A percentile compares a stretch with the other conserved stretches of the same genome.
Evolutionary conservation across 2,113 vertebrate species (phyloP).

Genomic region (Verasper variegatus): DNA sequence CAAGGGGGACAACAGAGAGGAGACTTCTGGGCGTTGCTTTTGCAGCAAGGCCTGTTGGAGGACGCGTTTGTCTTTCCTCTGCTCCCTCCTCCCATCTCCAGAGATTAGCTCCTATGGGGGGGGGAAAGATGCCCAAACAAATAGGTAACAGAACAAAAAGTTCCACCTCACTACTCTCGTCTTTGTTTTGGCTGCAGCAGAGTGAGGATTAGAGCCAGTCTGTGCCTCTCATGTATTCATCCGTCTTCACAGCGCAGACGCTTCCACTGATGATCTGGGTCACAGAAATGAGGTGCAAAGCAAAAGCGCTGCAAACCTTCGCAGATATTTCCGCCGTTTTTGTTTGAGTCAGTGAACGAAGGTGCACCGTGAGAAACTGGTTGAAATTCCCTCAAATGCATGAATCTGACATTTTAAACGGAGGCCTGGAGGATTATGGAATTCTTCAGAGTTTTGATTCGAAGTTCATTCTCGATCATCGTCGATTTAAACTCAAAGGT

Average conservation of each 20-base stretch:
- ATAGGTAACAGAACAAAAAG: slow-evolving; percentile 13
- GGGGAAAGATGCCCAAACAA: background rate
- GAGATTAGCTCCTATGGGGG: slow-evolving; percentile 33
- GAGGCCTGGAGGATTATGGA: too few relatives aligned
- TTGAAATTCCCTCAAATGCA: background rate
- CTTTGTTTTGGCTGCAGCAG: slow-evolving; percentile 38
- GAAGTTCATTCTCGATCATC: background rate
- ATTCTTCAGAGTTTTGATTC: too few relatives aligned
- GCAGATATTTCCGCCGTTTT: slow-evolving; percentile 8
- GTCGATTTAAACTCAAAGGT: background rate
- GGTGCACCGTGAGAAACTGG: background rate
- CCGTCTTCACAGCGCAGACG: slow-evolving; percentile 16
- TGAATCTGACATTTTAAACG: background rate
- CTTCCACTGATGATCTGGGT: slow-evolving; percentile 33
- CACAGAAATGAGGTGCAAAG: slow-evolving; percentile 28
- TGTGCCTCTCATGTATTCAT: slow-evolving; percentile 11
- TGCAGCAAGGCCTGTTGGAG: slow-evolving; percentile 48
- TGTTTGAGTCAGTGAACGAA: background rate
- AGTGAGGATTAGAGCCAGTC: background rate
- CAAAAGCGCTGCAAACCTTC: slow-evolving; percentile 1
- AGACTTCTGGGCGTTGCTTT: slow-evolving; percentile 52
- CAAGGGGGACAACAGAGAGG: slow-evolving; percentile 48
- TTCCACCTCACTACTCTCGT: background rate
- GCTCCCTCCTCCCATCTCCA: slow-evolving; percentile 27
- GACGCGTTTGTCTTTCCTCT: slow-evolving; percentile 36